These are phyloP conservation scores for Neoitamus cyanurus DNA, from an alignment of 2,888 invertebrate genomes.

Conservation along the genomic window DNA sequence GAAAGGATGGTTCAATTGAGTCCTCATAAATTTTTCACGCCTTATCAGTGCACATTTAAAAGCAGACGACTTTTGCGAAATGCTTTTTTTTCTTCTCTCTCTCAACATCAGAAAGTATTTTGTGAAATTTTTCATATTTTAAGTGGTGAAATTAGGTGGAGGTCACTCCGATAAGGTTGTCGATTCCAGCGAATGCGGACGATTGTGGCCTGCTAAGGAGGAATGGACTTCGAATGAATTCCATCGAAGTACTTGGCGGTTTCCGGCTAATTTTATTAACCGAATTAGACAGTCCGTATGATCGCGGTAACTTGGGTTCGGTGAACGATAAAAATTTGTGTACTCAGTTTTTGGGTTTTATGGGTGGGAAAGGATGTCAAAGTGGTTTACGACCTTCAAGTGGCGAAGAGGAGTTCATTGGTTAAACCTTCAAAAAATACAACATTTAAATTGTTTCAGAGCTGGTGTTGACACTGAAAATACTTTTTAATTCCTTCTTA, in stretches of 20 bases:
- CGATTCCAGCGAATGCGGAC: background rate
- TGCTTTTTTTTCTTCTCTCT: background rate
- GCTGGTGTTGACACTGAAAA: background rate
- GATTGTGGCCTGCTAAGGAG: background rate
- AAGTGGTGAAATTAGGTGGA: background rate
- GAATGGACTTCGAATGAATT: background rate
- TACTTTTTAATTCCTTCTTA: background rate
- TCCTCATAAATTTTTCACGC: background rate
- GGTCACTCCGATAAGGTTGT: background rate
- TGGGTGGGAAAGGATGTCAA: background rate
- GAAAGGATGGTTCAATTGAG: background rate
- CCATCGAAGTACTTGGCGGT: background rate
- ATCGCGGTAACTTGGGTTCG: background rate
- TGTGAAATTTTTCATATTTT: conserved; percentile 1
- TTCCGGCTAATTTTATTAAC: background rate
- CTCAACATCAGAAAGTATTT: background rate
- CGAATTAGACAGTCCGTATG: background rate
- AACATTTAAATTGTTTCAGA: background rate
- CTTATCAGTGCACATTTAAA: background rate
- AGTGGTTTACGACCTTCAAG: background rate
- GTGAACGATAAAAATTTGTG: background rate
- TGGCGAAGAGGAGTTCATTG: background rate
- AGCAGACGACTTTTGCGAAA: background rate
- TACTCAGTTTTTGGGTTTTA: background rate
- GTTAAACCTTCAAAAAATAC: background rate